phyloP scores from a whole-genome alignment of 2,888 invertebrate species.

The Parapristionchus giblindavisi region DNA sequence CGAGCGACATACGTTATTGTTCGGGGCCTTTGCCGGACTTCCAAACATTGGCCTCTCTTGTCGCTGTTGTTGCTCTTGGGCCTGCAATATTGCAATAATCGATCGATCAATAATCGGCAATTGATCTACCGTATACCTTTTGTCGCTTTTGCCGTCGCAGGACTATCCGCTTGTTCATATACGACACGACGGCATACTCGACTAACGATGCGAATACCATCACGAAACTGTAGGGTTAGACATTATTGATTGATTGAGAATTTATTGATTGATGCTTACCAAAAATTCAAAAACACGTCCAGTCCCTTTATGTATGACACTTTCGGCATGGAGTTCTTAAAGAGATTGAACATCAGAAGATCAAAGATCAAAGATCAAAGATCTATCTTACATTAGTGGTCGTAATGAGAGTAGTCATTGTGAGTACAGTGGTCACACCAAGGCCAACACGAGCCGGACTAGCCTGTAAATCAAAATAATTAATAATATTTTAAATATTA shows the following conservation, averaged over 20 bases:
- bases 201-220: slow-evolving; percentile 82
- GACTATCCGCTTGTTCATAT: slow-evolving; percentile 95
- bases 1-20: slow-evolving; percentile 7
- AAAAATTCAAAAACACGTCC: slow-evolving; percentile 69
- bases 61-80: slow-evolving; percentile 23
- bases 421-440: slow-evolving; percentile 74
- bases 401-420: slow-evolving; percentile 74
- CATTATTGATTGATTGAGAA: background rate
- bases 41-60: slow-evolving; percentile 37
- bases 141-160: slow-evolving; percentile 81
- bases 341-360: background rate
- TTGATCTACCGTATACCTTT: slow-evolving; percentile 40
- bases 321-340: slow-evolving; percentile 81
- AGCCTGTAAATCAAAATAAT: slow-evolving; percentile 44
- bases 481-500: too few relatives aligned
- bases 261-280: slow-evolving; percentile 44
- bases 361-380: background rate
- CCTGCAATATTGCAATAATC: background rate
- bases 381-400: slow-evolving; percentile 73
- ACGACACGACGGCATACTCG: slow-evolving; percentile 97
- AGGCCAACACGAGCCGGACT: slow-evolving; percentile 67
- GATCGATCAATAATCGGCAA: background rate
- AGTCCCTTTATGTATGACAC: slow-evolving; percentile 88
- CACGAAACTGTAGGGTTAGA: slow-evolving; percentile 56
- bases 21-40: slow-evolving; percentile 25